Evolutionary conservation across 2,888 invertebrate species (phyloP), one percentile per base, ranked within the genome.

Genomic region (Rhyacophila evoluta): DNA sequence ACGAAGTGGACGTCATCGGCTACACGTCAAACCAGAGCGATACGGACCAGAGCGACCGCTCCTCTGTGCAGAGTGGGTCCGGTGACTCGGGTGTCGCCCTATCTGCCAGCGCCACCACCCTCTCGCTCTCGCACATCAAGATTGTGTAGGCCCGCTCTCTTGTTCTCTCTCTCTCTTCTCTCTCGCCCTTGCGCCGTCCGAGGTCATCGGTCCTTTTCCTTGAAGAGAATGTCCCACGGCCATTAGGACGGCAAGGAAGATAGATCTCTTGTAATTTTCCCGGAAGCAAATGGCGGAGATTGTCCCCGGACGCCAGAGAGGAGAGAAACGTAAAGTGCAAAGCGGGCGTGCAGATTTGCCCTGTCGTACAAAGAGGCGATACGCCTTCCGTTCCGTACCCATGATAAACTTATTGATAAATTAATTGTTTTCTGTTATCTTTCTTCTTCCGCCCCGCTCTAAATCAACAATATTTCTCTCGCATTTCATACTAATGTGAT

Each of bases 1-100:
- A 95, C 89, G 95, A 95, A 87, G 94, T 95, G 85, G 95, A 95
- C 88, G 95, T 95, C 85, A 94, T 95, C 85, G 95, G 95, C 78
- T 95, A 95, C 89, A 94, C 94, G 86, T 94, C 94, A 86, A 95
- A 94, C 90, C 94, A 94, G 88, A 95, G 94, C 86, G 94, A 95
- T 88, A 94, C 94, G 84, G 95, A 95, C 88, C 55, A 55, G 55
- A 55, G 55, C 19, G 95, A 95, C 87, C 93, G 95, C 85, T 93
- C 93, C 88, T 95, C 94, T 83, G 93, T 92, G 78, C 94, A 94
- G 88, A 94, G 94, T 87, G 88, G 87, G 39, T 81, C 82, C 29
- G 87, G 88, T 82, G 93, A 93, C 89, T 94, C 94, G 85, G 95
- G 94, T 84, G 93, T 92, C 86, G 91, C 91, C 85, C 92, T 92